Evolutionary conservation across 2,888 invertebrate genomes (phyloP).

Genomic region (Drosophila merina): DNA sequence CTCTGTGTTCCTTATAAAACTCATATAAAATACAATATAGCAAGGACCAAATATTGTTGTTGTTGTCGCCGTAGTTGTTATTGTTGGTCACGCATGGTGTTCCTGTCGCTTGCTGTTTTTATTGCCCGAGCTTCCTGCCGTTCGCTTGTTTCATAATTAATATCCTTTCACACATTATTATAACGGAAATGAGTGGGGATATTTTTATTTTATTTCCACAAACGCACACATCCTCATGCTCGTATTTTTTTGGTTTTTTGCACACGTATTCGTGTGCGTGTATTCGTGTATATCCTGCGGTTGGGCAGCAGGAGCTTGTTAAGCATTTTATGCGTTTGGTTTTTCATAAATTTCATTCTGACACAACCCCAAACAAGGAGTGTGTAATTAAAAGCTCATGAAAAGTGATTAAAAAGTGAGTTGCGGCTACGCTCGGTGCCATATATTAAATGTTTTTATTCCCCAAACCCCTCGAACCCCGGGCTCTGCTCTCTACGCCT

Average conservation of each 20-base stretch:
- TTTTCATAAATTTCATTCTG: constrained; percentile 63
- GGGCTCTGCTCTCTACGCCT: not conserved
- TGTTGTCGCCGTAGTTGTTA: constrained; percentile 53
- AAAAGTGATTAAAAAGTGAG: constrained; percentile 79
- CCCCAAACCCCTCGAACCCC: constrained; percentile 18
- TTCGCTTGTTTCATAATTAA: constrained; percentile 79
- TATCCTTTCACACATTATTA: constrained; percentile 80
- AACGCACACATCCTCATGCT: constrained; percentile 3
- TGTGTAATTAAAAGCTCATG: constrained; percentile 76
- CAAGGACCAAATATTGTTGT: constrained; percentile 45
- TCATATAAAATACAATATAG: constrained; percentile 71
- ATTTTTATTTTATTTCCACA: constrained; percentile 40
- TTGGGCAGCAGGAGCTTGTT: constrained; percentile 50
- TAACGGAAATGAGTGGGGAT: constrained; percentile 70
- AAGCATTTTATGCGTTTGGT: constrained; percentile 65
- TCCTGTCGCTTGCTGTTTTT: constrained; percentile 79
- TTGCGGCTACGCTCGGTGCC: constrained; percentile 59
- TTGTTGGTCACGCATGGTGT: constrained; percentile 76
- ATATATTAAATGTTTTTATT: constrained; percentile 62
- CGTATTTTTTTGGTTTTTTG: constrained; percentile 6
- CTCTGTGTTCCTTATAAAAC: constrained; percentile 1
- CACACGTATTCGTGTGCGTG: not conserved
- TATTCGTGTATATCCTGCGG: constrained; percentile 8
- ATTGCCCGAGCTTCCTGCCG: constrained; percentile 74
- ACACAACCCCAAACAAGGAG: constrained; percentile 43